phyloP scores from a whole-genome alignment of 1,140 invertebrate species.

The Aradophagus sp. region DNA sequence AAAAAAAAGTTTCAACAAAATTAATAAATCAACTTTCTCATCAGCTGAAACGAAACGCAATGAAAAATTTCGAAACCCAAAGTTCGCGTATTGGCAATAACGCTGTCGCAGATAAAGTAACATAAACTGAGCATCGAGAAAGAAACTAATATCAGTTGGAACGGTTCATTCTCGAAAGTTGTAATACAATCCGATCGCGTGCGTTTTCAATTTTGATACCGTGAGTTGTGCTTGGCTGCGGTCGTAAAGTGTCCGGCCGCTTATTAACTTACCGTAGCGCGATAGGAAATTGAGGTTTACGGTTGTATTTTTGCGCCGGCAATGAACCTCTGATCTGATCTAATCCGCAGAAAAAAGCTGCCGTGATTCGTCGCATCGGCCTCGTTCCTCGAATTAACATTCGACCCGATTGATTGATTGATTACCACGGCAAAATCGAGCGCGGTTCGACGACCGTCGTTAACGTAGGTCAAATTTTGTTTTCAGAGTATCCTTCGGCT shows the following conservation, averaged over 20 bases:
- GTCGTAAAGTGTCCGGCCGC: slow-evolving; percentile 59
- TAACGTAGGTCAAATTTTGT: slow-evolving; percentile 19
- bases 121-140: not conserved
- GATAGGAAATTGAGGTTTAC: slow-evolving; percentile 68
- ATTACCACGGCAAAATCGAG: too few relatives aligned
- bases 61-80: too few relatives aligned
- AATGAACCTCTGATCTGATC: slow-evolving; percentile 23
- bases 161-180: slow-evolving; percentile 43
- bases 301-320: slow-evolving; percentile 46
- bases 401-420: too few relatives aligned
- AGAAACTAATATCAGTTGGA: slow-evolving; percentile 20
- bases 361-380: slow-evolving; percentile 4
- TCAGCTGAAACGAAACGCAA: not conserved
- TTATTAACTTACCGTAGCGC: slow-evolving; percentile 60
- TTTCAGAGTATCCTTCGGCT: slow-evolving; percentile 92
- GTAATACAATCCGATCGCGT: slow-evolving; percentile 59
- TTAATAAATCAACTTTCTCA: too few relatives aligned
- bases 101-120: not conserved
- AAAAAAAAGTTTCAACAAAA: too few relatives aligned
- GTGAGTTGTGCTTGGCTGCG: slow-evolving; percentile 49
- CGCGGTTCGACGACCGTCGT: not conserved
- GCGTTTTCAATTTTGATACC: slow-evolving; percentile 65
- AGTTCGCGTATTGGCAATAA: too few relatives aligned
- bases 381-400: slow-evolving; percentile 4
- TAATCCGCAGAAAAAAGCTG: slow-evolving; percentile 9